phyloP scores from a whole-genome alignment of 2,797 vertebrate species.

The Threskiornis aethiopicus region DNA sequence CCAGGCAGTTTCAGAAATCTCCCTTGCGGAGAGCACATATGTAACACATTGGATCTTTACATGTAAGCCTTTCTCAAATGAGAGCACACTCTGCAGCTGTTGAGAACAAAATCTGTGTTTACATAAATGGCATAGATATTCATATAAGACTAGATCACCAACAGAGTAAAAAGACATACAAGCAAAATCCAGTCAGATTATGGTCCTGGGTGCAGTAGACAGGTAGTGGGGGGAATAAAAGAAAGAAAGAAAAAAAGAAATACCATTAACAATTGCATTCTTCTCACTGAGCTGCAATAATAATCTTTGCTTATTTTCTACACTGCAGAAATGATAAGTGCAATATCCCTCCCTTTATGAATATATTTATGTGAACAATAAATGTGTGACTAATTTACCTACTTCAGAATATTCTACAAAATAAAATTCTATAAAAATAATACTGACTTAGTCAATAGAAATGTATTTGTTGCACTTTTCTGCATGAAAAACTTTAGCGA shows the following conservation, averaged over 20 bases:
- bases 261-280: neutral
- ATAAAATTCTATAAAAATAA: neutral
- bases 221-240: neutral
- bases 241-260: neutral
- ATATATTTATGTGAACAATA: neutral
- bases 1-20: neutral
- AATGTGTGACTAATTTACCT: neutral
- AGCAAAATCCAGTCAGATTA: neutral
- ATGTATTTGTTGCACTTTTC: neutral
- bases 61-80: neutral
- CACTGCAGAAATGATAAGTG: neutral
- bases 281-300: neutral
- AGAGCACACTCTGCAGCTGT: neutral
- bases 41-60: neutral
- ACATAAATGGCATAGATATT: neutral
- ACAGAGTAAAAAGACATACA: neutral
- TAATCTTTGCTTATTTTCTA: neutral
- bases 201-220: neutral
- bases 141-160: neutral
- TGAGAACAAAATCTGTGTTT: neutral
- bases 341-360: neutral
- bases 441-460: neutral
- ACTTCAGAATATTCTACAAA: neutral
- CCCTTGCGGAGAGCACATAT: neutral
- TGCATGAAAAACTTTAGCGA: neutral